Base-by-base conservation (phyloP, 2,113 vertebrate genomes). In the Rhynchopsitta pachyrhyncha region DNA sequence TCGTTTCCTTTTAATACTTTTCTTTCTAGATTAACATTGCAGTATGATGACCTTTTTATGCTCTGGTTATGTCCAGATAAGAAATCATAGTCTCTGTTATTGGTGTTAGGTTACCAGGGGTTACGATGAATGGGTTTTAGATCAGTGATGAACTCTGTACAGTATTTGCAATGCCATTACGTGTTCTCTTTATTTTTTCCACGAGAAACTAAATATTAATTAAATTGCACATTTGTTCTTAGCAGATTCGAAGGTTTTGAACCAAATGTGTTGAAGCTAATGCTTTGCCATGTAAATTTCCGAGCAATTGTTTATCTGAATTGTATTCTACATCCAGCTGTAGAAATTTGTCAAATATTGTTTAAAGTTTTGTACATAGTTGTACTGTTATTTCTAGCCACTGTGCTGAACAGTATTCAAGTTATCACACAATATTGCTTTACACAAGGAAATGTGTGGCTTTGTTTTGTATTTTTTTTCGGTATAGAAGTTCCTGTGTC, bases 381-480 rank as follows among this genome's bases (percentile, higher is more conserved):
- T 96, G 96, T 98, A 97, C 97, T 98, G 98, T 98, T 98, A 96
- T 97, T 98, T 98, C 97, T 98, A 98, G 98, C 98, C 97, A 97
- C 97, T 97, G 98, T 96, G 98, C 98, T 98, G 95, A 98, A 97
- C 98, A 98, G 98, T 98, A 98, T 98, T 98, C 86, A 94, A 96
- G 97, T 98, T 98, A 97, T 97, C 98, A 98, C 98, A 97, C 92
- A 92, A 98, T 97, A 97, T 95, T 98, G 98, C 98, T 98, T 98
- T 98, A 98, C 98, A 97, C 98, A 96, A 98, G 98, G 97, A 98
- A 97, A 97, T 97, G 97, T 98, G 98, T 98, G 98, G 98, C 98
- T 98, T 98, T 97, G 97, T 98, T 98, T 99, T 98, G 97, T 98
- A 98, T 98, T 99, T 98, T n/a, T 94, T 98, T 98, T 98, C 93